Evolutionary conservation across 2,797 vertebrate genomes (phyloP).

Genomic region (Geotrypetes seraphini): DNA sequence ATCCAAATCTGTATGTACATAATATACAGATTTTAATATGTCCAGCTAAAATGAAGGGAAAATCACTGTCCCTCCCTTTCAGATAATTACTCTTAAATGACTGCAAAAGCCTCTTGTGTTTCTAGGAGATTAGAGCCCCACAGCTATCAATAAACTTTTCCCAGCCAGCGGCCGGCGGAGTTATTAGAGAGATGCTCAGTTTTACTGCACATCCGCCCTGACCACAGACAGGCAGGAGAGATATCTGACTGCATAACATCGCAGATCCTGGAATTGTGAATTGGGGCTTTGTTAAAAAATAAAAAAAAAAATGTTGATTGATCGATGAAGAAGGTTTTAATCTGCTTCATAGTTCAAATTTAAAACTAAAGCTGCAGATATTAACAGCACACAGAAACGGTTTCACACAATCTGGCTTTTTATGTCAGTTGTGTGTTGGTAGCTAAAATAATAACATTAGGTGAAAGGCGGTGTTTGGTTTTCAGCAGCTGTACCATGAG

Average conservation of each 20-base stretch:
- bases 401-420: no score
- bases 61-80: slow-evolving; percentile 49
- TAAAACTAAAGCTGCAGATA: no score
- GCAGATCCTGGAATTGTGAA: no score
- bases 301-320: no score
- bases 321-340: no score
- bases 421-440: no score
- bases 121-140: slow-evolving; percentile 77
- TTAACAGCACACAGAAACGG: no score
- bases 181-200: slow-evolving; percentile 34
- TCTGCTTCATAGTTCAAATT: no score
- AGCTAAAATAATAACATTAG: no score
- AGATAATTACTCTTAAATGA: slow-evolving; percentile 78
- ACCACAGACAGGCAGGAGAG: slow-evolving; percentile 9
- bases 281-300: no score
- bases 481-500: no score
- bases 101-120: slow-evolving; percentile 66
- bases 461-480: no score
- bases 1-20: slow-evolving; percentile 34
- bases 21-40: slow-evolving; percentile 66
- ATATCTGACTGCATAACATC: neutral
- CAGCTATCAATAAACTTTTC: slow-evolving; percentile 68
- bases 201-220: slow-evolving; percentile 50
- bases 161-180: slow-evolving; percentile 50
- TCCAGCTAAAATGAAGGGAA: slow-evolving; percentile 59